Evolutionary conservation across 2,113 vertebrate species (phyloP).

Genomic region (Lepus americanus): DNA sequence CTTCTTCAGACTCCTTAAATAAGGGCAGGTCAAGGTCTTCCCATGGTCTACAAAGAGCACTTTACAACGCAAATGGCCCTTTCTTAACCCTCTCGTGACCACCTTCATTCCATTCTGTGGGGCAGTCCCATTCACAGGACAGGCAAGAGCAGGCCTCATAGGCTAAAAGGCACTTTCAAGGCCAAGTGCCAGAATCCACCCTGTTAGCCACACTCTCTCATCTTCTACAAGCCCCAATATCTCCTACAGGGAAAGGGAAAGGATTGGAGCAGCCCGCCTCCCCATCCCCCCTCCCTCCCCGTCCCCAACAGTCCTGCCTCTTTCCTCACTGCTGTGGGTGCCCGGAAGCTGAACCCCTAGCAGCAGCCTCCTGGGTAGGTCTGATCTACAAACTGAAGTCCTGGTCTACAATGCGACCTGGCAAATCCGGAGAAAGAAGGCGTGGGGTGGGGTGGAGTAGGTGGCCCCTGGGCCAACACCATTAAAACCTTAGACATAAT

Average conservation of each 20-base stretch:
- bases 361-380: rapidly evolving
- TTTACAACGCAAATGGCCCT: rapidly evolving
- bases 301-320: background rate
- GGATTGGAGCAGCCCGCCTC: too few species aligned
- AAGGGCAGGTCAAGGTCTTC: background rate
- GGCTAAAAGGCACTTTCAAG: background rate
- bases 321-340: background rate
- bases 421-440: background rate
- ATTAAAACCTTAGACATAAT: background rate
- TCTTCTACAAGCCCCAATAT: rapidly evolving
- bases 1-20: background rate
- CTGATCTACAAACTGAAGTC: background rate
- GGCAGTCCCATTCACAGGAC: background rate
- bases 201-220: too few species aligned
- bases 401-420: background rate
- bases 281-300: too few species aligned
- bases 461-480: background rate
- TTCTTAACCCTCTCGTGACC: background rate
- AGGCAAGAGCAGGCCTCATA: too few species aligned
- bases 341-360: background rate
- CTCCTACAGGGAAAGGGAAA: background rate
- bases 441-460: rapidly evolving
- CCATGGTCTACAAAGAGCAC: rapidly evolving
- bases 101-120: background rate
- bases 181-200: background rate